These are phyloP conservation scores for Xiphorhynchus erythropygius DNA, from an alignment of 2,797 vertebrate species.

Conservation along the genomic window DNA sequence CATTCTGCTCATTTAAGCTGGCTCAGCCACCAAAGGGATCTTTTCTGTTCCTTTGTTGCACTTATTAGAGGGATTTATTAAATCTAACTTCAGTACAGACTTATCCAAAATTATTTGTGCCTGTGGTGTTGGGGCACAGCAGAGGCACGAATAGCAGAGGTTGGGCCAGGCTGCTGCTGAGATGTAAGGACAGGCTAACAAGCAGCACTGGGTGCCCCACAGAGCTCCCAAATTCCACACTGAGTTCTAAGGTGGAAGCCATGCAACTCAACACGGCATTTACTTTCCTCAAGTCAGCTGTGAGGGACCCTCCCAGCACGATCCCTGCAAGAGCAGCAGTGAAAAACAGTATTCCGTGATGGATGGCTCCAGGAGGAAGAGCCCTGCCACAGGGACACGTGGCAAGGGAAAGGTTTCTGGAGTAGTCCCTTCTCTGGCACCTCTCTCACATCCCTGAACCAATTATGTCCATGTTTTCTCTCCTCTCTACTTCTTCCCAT, in stretches of 20 bases:
- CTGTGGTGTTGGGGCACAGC: slow-evolving; percentile 15
- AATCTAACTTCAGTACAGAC: slow-evolving; percentile 16
- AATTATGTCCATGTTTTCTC: background rate
- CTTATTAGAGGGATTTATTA: slow-evolving; percentile 57
- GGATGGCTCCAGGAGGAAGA: background rate
- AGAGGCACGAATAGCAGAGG: background rate
- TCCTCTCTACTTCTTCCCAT: background rate
- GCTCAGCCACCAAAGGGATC: slow-evolving; percentile 46
- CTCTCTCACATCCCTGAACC: background rate
- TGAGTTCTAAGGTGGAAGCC: background rate
- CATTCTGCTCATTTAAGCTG: slow-evolving; percentile 40
- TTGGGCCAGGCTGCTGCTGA: slow-evolving; percentile 9
- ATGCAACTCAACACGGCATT: fast-evolving
- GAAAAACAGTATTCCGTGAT: background rate
- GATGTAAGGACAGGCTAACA: background rate
- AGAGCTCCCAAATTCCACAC: background rate
- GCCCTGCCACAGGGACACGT: background rate
- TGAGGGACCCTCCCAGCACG: background rate
- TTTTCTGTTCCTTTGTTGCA: slow-evolving; percentile 33
- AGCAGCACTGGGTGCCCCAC: background rate
- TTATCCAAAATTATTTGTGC: slow-evolving; percentile 17
- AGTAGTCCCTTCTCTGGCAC: background rate
- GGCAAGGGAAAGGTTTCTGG: background rate
- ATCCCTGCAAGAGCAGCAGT: background rate
- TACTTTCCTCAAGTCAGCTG: background rate